A percentile compares a stretch with the other conserved stretches of the same genome.
Conservation (phyloP, 2,888 invertebrate genomes). For the Brachypterus glaber region DNA sequence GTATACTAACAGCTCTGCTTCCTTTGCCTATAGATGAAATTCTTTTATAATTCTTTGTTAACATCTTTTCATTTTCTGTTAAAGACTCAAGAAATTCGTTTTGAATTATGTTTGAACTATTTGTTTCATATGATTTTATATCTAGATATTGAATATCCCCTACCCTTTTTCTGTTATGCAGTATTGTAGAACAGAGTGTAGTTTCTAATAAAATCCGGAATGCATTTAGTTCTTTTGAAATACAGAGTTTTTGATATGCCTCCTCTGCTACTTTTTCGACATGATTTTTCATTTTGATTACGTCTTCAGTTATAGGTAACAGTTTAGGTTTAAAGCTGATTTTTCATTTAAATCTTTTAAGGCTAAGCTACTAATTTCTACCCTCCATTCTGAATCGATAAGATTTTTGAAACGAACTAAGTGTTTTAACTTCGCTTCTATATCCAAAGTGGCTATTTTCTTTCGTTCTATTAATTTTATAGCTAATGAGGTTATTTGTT, state of each 20-base stretch:
- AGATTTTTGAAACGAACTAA: slow-evolving; percentile 13
- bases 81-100: slow-evolving; percentile 9
- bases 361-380: slow-evolving; percentile 16
- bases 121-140: slow-evolving; percentile 11
- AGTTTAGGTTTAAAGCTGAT: slow-evolving; percentile 8
- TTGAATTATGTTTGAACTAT: slow-evolving; percentile 8
- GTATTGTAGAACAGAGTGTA: slow-evolving; percentile 13
- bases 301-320: slow-evolving; percentile 14
- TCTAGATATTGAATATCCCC: slow-evolving; percentile 18
- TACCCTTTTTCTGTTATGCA: slow-evolving; percentile 19
- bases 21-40: slow-evolving; percentile 15
- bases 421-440: slow-evolving; percentile 9
- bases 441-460: slow-evolving; percentile 10
- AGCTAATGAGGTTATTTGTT: slow-evolving; percentile 15
- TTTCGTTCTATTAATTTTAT: slow-evolving; percentile 15
- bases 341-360: slow-evolving; percentile 16
- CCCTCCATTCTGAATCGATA: slow-evolving; percentile 14
- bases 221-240: slow-evolving; percentile 1
- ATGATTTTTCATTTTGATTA: slow-evolving; percentile 20
- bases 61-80: slow-evolving; percentile 14
- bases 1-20: slow-evolving; percentile 13
- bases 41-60: slow-evolving; percentile 17
- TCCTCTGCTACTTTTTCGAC: slow-evolving; percentile 18
- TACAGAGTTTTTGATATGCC: slow-evolving; percentile 9
- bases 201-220: slow-evolving; percentile 16